Evolutionary conservation across 2,888 invertebrate genomes (phyloP), one percentile per base, ranked within the genome.

Genomic region (Scaptomyza flava): DNA sequence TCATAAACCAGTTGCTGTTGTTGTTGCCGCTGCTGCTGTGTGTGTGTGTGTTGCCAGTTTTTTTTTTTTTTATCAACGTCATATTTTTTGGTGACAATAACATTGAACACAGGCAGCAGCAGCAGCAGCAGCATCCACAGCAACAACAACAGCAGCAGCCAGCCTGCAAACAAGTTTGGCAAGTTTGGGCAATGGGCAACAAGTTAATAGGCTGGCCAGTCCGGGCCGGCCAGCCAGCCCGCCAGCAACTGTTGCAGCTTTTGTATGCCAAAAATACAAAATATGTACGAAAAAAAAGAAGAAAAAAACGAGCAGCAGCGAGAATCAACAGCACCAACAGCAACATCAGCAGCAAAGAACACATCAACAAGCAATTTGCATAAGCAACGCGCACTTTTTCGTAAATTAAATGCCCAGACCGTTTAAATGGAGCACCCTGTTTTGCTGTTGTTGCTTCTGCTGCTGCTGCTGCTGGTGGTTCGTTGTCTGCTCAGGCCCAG

Each of bases 331-430:
- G 53, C 6, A 42, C 23, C 30, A 50, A n/a, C 59, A 66, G 48
- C 54, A 58, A 52, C 58, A 63, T 48, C 77, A 68, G 63, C 75
- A 77, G 58, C 77, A 70, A 68, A 57, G 56, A 70, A 52, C 62
- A 61, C 62, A 76, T 66, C 69, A 79, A 72, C 77, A 86, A 81
- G 85, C 89, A 83, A 85, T 85, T 85, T 85, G 89, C 84, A 85
- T 85, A 85, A 81, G 89, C 87, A 85, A 85, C 89, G 89, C 84
- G 89, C 89, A 88, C 81, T 88, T 88, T 85, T 83, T 87, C 79
- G 87, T 88, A 88, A 85, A 85, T 85, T 88, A 85, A 85, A 85
- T 88, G 84, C 84, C 76, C 76, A 73, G 70, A 70, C 72, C 80
- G 71, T 66, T 72, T 78, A 84, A 83, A 80, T 84, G 84, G 87